Base-by-base conservation (phyloP, 30 jellyfish, hydroid and myxozoan genomes). In the Clytia hemisphaerica region DNA sequence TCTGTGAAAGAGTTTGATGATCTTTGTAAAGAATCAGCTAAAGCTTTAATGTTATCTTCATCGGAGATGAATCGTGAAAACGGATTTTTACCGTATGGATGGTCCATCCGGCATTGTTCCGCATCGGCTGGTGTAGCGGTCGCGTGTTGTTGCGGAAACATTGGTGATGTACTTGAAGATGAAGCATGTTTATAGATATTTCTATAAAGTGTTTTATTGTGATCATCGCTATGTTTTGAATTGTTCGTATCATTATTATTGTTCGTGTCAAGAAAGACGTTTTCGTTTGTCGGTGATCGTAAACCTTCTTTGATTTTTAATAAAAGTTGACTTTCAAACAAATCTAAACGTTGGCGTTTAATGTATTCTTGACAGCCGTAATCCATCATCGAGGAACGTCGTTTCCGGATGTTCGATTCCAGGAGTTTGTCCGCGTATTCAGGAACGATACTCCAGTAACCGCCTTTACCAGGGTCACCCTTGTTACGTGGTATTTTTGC, bases 381-480 rank as follows among this genome's bases (percentile, higher is more conserved):
- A 75, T 79, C 83, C 27, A 69, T 78, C 86, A 83, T 87, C n/a
- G 94, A 83, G 31, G 94, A 19, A 14, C 94, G 87, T 42, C 99
- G 59, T 66, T 91, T 91, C 46, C 94, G 78, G 63, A 74, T 37
- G 37, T 72, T 83, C 35, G 92, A 82, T 60, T 91, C 99, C 31
- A 91, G 71, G 27, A 91, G 72, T 63, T 81, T 81, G 30, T 91
- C 93, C 0, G 99, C 99, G 60, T 64, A 91, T 36, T 91, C 99
- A 6, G 95, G 92, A 15, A 91, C 95, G 48, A 91, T 82, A 32
- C 92, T 77, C 99, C 99, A 92, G 58, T 92, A 92, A 37, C 99
- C 99, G 2, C 99, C 99, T 71, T 92, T 92, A 34, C 99, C 99
- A 3, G 95, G 99, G 65, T 92, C 99, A 28, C 99, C 99, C 57